These are phyloP conservation scores for Metallyticus violacea DNA, from an alignment of 2,888 invertebrate genomes.

Conservation along the genomic window DNA sequence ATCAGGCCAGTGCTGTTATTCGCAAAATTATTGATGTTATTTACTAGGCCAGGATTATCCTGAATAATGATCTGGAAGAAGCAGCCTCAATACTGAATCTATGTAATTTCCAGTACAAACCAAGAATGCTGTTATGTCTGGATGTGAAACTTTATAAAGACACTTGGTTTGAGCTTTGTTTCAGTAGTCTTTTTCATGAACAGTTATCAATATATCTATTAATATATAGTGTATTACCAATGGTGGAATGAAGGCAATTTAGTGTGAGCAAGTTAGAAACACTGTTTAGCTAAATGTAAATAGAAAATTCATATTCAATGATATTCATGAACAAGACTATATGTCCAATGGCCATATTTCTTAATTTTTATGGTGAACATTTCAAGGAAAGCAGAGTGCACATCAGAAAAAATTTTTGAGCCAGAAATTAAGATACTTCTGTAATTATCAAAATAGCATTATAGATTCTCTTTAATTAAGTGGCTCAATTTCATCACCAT, in stretches of 20 bases:
- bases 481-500: not conserved
- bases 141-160: not conserved
- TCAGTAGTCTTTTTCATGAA: not conserved
- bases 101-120: not conserved
- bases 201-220: not conserved
- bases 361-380: not conserved
- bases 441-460: not conserved
- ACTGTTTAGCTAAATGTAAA: not conserved
- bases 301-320: not conserved
- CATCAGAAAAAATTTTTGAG: not conserved
- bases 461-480: not conserved
- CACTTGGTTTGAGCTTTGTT: not conserved
- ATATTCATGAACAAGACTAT: not conserved
- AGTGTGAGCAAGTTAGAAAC: not conserved
- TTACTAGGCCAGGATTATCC: constrained; percentile 15
- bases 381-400: not conserved
- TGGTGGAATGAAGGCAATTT: not conserved
- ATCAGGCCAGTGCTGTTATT: not conserved
- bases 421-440: too few relatives aligned
- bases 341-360: not conserved
- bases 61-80: not conserved
- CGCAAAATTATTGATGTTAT: not conserved
- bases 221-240: not conserved
- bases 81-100: not conserved
- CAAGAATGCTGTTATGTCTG: not conserved